Conservation (phyloP, 2,888 invertebrate species). For the Acanthosepion lycidas region DNA sequence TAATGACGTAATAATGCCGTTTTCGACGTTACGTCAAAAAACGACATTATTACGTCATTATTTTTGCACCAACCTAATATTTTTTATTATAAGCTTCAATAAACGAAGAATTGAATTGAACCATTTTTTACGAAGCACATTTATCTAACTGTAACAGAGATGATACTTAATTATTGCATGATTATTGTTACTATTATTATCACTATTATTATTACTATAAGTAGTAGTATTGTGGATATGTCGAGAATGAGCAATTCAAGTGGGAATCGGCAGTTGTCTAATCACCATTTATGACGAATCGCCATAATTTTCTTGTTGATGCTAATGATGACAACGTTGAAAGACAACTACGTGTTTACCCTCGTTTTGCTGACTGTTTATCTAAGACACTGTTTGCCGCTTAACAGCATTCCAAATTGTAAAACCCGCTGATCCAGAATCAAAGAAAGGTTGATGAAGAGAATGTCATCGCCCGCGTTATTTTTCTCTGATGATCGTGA, state of each 20-base stretch:
- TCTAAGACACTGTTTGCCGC: background rate
- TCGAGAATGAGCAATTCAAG: background rate
- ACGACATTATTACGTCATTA: too few species aligned
- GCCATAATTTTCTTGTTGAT: background rate
- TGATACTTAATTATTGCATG: background rate
- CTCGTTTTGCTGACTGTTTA: background rate
- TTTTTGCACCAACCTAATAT: too few species aligned
- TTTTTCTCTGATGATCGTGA: too few species aligned
- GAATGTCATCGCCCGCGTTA: background rate
- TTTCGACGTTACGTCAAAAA: too few species aligned
- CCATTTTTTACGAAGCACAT: too few species aligned
- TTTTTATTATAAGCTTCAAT: too few species aligned
- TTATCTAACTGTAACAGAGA: too few species aligned
- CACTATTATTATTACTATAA: background rate
- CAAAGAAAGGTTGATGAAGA: background rate
- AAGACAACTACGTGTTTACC: background rate
- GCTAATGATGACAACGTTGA: background rate
- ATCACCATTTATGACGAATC: background rate
- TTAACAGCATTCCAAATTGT: background rate
- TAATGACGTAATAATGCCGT: too few species aligned
- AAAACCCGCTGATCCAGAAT: background rate
- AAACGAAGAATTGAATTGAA: too few species aligned
- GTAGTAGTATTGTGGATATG: background rate
- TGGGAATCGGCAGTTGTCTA: background rate
- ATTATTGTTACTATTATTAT: background rate